These are phyloP conservation scores for Trididemnum clinides DNA, from an alignment of 23 tunicate genomes.

Conservation along the genomic window DNA sequence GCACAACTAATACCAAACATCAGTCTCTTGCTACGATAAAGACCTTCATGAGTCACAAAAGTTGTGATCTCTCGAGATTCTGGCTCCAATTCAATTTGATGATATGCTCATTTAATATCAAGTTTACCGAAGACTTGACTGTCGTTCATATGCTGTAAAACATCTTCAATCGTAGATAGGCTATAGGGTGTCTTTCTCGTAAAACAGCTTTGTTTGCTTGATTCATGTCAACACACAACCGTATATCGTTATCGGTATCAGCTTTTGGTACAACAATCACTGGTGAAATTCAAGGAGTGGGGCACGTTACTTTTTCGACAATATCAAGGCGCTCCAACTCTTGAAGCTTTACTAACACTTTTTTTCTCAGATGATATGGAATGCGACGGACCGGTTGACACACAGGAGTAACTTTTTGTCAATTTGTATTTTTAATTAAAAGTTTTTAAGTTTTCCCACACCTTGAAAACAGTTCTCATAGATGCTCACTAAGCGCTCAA, in stretches of 20 bases:
- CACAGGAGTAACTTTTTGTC: not conserved
- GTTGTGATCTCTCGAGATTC: conserved; percentile 7
- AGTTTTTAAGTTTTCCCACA: not conserved
- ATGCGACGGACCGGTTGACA: conserved; percentile 1
- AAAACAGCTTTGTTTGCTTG: not conserved
- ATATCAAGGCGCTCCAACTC: not conserved
- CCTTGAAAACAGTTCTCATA: too few species aligned
- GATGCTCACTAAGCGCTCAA: too few species aligned
- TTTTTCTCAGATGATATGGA: not conserved
- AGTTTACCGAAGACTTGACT: conserved; percentile 4
- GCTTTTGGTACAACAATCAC: conserved; percentile 7
- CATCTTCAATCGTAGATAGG: not conserved
- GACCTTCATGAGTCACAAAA: conserved; percentile 16
- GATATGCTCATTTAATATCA: conserved; percentile 18
- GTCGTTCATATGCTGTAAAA: conserved; percentile 1
- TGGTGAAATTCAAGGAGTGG: conserved; percentile 13
- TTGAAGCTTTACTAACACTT: not conserved
- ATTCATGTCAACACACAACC: conserved; percentile 16
- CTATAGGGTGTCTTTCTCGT: conserved; percentile 16
- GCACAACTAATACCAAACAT: conserved; percentile 23
- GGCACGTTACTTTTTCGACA: not conserved
- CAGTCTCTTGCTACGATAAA: not conserved
- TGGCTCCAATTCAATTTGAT: conserved; percentile 33
- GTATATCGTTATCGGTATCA: conserved; percentile 25
- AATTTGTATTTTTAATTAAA: not conserved